Conservation (phyloP, 2,113 vertebrate species). For the Scomber scombrus region DNA sequence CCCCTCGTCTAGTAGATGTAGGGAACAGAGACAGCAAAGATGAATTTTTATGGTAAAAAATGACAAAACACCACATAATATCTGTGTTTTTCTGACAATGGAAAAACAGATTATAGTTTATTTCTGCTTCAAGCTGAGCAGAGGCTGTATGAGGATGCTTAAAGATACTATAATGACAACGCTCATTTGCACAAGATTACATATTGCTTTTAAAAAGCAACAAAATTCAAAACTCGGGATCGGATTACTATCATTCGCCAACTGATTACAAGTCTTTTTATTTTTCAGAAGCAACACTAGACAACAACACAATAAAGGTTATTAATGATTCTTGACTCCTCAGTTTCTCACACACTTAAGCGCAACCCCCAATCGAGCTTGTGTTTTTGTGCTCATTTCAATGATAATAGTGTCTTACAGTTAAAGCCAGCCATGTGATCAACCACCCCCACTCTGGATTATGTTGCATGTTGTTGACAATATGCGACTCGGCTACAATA, state of each 20-base stretch:
- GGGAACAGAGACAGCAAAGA: neutral
- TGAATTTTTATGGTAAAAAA: neutral
- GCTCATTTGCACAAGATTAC: neutral
- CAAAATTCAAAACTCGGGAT: neutral
- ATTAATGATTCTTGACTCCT: slow-evolving; percentile 3
- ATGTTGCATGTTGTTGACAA: slow-evolving; percentile 39
- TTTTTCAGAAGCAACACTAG: neutral
- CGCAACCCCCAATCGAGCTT: slow-evolving; percentile 3
- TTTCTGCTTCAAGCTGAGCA: slow-evolving; percentile 4
- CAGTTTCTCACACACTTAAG: slow-evolving; percentile 19
- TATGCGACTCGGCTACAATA: neutral
- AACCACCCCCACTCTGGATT: slow-evolving; percentile 39
- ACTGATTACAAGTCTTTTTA: neutral
- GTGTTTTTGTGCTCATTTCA: slow-evolving; percentile 30
- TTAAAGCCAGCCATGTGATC: slow-evolving; percentile 52
- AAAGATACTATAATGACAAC: neutral
- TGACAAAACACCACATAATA: neutral
- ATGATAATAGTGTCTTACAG: slow-evolving; percentile 25
- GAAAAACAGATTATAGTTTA: slow-evolving; percentile 15
- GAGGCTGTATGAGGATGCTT: neutral
- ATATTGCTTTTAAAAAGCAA: neutral
- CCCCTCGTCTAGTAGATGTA: too few relatives aligned
- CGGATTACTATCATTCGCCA: neutral
- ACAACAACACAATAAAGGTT: neutral
- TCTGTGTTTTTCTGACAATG: neutral